Conservation (phyloP, 2,113 vertebrate genomes). For the Rafetus swinhoei region DNA sequence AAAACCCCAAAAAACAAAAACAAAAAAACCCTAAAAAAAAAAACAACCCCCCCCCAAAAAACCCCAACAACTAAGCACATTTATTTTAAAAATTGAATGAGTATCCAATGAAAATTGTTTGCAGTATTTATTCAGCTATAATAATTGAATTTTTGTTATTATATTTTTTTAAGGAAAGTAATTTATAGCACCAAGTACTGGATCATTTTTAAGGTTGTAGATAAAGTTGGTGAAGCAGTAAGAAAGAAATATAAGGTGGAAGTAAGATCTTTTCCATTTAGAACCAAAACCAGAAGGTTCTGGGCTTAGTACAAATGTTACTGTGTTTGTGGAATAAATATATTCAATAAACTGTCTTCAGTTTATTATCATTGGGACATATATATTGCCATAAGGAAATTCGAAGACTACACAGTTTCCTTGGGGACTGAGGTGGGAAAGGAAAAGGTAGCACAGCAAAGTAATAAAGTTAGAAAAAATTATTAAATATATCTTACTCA, state of each 20-base stretch:
- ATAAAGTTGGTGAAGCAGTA: background rate
- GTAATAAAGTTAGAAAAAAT: background rate
- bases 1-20: background rate
- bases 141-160: conserved; percentile 18
- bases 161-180: background rate
- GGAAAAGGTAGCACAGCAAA: background rate
- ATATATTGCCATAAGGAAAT: background rate
- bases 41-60: too few species aligned
- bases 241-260: background rate
- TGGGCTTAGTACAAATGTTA: background rate
- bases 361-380: background rate
- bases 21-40: background rate
- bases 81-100: background rate
- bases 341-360: accelerated
- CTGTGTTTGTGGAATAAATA: background rate
- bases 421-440: background rate
- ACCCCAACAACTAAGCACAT: background rate
- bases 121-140: background rate
- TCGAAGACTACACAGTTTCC: background rate
- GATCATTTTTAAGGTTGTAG: background rate
- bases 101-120: background rate
- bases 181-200: background rate
- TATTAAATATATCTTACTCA: background rate
- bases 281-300: background rate
- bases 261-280: background rate